Percentiles rank a stretch among this genome's conserved stretches.
phyloP scores from a whole-genome alignment of 92 coral and sea anemone species.

The Phymanthus crucifer region DNA sequence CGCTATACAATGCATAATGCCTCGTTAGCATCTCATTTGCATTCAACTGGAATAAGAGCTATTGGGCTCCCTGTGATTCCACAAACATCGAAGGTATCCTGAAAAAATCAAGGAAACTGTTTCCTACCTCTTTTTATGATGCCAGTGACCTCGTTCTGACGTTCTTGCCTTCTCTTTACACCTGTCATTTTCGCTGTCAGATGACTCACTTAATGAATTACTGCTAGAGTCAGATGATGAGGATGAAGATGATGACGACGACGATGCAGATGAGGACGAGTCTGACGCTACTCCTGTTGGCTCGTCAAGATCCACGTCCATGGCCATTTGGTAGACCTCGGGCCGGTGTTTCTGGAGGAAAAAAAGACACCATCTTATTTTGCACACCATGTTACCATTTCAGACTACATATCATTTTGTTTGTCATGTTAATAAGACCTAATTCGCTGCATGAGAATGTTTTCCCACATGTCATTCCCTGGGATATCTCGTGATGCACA shows the following conservation, averaged over 20 bases:
- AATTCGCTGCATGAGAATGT: too few species aligned
- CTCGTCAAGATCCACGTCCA: conserved; percentile 68
- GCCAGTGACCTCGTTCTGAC: conserved; percentile 30
- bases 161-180: conserved; percentile 67
- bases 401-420: too few species aligned
- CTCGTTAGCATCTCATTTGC: background rate
- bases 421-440: too few species aligned
- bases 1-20: too few species aligned
- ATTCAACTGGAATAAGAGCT: too few species aligned
- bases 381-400: too few species aligned
- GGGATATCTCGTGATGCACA: too few species aligned
- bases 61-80: too few species aligned
- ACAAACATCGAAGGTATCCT: too few species aligned
- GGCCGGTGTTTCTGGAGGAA: conserved; percentile 81
- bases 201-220: conserved; percentile 62
- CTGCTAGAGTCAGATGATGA: conserved; percentile 68
- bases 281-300: conserved; percentile 94
- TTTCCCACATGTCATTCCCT: too few species aligned
- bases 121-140: conserved; percentile 25
- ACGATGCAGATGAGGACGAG: conserved; percentile 90
- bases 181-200: conserved; percentile 69
- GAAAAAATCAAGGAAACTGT: background rate
- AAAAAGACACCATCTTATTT: background rate
- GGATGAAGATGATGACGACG: conserved; percentile 83
- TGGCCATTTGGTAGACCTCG: conserved; percentile 81